These are phyloP conservation scores for Malthinus seriepunctatus DNA, from an alignment of 2,888 invertebrate species.

Conservation along the genomic window DNA sequence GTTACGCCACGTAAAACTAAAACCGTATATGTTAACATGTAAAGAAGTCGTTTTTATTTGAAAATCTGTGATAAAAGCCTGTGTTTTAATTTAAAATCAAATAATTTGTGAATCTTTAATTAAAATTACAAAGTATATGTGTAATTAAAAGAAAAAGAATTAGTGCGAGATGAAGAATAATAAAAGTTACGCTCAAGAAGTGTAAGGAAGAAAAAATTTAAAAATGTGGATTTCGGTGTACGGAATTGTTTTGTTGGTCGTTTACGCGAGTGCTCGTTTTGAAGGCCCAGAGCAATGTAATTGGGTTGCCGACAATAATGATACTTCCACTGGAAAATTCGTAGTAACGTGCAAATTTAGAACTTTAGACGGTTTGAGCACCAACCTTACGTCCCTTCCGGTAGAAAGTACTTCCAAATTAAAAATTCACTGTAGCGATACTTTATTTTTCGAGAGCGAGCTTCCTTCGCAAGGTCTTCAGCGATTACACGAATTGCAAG, in stretches of 20 bases:
- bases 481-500: conserved; percentile 72
- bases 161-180: conserved; percentile 17
- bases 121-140: background rate
- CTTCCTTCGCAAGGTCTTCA: conserved; percentile 73
- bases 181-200: conserved; percentile 1
- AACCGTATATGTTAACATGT: conserved; percentile 1
- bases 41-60: conserved; percentile 3
- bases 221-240: conserved; percentile 59
- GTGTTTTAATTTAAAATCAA: too few relatives aligned
- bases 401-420: conserved; percentile 75
- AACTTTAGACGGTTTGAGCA: conserved; percentile 70
- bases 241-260: conserved; percentile 45
- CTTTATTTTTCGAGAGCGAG: conserved; percentile 77
- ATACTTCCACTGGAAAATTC: conserved; percentile 56
- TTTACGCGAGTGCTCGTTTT: conserved; percentile 50
- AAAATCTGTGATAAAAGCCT: conserved; percentile 3
- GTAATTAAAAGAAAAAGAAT: conserved; percentile 1
- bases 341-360: conserved; percentile 69
- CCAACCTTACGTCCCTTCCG: conserved; percentile 66
- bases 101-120: background rate
- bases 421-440: conserved; percentile 76
- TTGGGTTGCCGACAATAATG: conserved; percentile 56
- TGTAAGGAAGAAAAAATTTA: conserved; percentile 41
- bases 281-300: conserved; percentile 55
- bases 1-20: background rate